Percentiles rank a stretch among this genome's conserved stretches.
Evolutionary conservation across 2,113 vertebrate genomes (phyloP).

Genomic region (Ia io): DNA sequence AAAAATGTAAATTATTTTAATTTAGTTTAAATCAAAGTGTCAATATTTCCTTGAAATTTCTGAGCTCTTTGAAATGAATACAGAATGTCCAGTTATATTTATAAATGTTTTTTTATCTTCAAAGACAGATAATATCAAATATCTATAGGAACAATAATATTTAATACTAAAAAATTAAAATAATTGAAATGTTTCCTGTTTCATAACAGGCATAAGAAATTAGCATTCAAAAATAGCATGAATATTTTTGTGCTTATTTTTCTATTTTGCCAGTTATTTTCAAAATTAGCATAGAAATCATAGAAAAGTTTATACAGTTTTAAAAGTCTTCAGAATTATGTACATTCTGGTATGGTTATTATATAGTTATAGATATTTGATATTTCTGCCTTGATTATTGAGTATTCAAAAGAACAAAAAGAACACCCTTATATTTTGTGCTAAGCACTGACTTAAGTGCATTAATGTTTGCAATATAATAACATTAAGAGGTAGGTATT

Average conservation of each 20-base stretch:
- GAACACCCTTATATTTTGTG: background rate
- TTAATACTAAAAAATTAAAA: slow-evolving; percentile 31
- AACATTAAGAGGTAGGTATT: slow-evolving; percentile 7
- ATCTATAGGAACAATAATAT: background rate
- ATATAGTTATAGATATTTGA: background rate
- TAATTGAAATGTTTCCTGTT: slow-evolving; percentile 26
- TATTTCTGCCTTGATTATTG: background rate
- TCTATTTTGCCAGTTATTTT: slow-evolving; percentile 2
- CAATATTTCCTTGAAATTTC: slow-evolving; percentile 23
- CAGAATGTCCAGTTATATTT: background rate
- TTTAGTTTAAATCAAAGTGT: slow-evolving; percentile 12
- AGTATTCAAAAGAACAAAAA: background rate
- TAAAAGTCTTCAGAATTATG: background rate
- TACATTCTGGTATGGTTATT: background rate
- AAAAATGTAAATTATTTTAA: slow-evolving; percentile 28
- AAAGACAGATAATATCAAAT: slow-evolving; percentile 31
- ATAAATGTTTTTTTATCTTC: background rate
- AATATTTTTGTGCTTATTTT: slow-evolving; percentile 30
- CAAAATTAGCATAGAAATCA: slow-evolving; percentile 18
- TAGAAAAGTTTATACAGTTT: slow-evolving; percentile 20
- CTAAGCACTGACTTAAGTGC: background rate
- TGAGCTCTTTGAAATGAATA: slow-evolving; percentile 28
- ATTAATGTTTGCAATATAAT: background rate
- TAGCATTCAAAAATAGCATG: background rate
- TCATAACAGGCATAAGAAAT: slow-evolving; percentile 2